These are phyloP conservation scores for Parasteatoda tepidariorum DNA, from an alignment of 1,140 invertebrate species.

Conservation along the genomic window DNA sequence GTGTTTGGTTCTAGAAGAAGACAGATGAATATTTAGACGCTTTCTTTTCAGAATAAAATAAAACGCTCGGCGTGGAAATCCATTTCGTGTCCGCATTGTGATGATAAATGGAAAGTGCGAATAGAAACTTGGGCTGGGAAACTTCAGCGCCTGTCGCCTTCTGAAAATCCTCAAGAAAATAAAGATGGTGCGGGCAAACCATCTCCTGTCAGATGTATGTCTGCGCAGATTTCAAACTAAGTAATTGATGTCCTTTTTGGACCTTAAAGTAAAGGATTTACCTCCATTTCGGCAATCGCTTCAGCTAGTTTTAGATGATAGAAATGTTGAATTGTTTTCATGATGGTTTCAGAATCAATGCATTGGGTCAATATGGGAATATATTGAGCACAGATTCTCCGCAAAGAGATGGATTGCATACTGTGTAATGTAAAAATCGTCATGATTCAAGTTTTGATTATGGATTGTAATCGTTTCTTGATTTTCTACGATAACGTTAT, in stretches of 20 bases:
- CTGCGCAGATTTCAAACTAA: slow-evolving; percentile 35
- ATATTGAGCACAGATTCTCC: no score
- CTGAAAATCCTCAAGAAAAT: not conserved
- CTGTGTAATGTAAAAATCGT: no score
- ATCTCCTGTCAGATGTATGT: slow-evolving; percentile 21
- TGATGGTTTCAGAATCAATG: not conserved
- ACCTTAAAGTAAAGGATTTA: slow-evolving; percentile 2
- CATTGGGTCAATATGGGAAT: no score
- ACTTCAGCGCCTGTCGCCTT: not conserved
- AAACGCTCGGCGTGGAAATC: not conserved
- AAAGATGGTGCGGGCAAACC: not conserved
- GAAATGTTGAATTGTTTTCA: not conserved
- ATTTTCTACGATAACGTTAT: no score
- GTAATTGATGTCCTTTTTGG: slow-evolving; percentile 38
- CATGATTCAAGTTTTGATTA: no score
- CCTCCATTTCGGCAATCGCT: not conserved
- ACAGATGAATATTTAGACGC: not conserved
- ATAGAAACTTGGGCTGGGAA: not conserved
- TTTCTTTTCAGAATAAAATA: not conserved
- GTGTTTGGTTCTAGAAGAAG: no score
- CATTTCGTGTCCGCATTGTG: not conserved
- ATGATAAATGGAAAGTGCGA: slow-evolving; percentile 24
- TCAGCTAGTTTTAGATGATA: not conserved
- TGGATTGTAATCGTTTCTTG: no score
- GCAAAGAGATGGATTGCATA: no score